These are phyloP conservation scores for Gastracanthus pulcherrimus DNA, from an alignment of 2,888 invertebrate species.

Conservation along the genomic window DNA sequence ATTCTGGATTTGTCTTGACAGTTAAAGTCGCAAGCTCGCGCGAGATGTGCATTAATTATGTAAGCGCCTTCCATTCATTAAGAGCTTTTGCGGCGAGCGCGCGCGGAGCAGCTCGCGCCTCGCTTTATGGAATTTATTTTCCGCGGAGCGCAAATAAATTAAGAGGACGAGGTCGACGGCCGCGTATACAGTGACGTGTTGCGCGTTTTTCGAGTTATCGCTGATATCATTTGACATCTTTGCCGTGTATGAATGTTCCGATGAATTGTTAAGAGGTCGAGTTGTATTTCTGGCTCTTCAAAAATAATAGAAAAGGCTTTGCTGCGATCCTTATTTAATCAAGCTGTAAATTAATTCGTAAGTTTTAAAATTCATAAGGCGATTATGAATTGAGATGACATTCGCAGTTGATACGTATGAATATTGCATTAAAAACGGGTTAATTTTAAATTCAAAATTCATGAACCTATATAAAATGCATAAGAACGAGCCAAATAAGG, in stretches of 20 bases:
- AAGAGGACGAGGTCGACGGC: slow-evolving; percentile 55
- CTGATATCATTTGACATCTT: slow-evolving; percentile 11
- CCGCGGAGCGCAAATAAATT: slow-evolving; percentile 57
- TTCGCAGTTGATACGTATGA: too few relatives aligned
- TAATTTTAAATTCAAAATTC: too few relatives aligned
- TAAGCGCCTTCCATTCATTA: slow-evolving; percentile 62
- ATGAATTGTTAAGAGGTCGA: background rate
- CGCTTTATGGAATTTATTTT: slow-evolving; percentile 63
- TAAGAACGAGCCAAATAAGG: too few relatives aligned
- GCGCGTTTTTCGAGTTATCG: background rate
- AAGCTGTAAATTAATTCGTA: too few relatives aligned
- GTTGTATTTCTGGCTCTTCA: background rate
- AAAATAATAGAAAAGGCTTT: too few relatives aligned
- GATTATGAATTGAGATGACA: too few relatives aligned
- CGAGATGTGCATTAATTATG: slow-evolving; percentile 64
- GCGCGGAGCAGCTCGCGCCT: slow-evolving; percentile 50
- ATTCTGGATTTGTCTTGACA: slow-evolving; percentile 55
- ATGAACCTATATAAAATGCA: too few relatives aligned
- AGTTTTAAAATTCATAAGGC: too few relatives aligned
- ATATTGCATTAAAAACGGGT: too few relatives aligned
- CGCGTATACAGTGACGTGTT: background rate
- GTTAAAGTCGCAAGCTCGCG: slow-evolving; percentile 48
- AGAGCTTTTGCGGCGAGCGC: slow-evolving; percentile 17
- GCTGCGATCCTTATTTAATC: too few relatives aligned
- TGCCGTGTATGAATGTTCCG: background rate